These are phyloP conservation scores for Lithobates pipiens DNA, from an alignment of 2,797 vertebrate species.

Conservation along the genomic window DNA sequence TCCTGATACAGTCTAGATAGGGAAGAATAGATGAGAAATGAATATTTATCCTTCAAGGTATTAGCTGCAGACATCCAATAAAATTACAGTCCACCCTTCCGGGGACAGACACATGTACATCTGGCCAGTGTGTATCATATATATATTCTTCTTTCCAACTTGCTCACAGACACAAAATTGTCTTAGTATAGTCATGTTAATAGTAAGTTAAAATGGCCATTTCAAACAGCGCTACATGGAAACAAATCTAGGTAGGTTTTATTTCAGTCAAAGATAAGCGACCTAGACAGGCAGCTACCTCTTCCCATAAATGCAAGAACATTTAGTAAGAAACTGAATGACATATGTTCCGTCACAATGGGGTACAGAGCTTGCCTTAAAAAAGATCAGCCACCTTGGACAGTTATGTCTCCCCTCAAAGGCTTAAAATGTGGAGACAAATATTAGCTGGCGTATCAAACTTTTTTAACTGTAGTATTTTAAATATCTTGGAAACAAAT, in stretches of 20 bases:
- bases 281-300: conserved; percentile 74
- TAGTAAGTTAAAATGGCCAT: conserved; percentile 80
- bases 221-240: conserved; percentile 92
- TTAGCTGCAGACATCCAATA: conserved; percentile 99
- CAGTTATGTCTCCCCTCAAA: conserved; percentile 74
- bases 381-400: conserved; percentile 73
- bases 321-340: conserved; percentile 68
- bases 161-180: conserved; percentile 75
- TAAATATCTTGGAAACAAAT: no score
- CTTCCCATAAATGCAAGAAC: conserved; percentile 82
- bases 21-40: conserved; percentile 99
- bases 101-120: conserved; percentile 92
- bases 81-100: conserved; percentile 93
- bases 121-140: conserved; percentile 77
- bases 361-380: conserved; percentile 74
- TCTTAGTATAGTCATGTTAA: conserved; percentile 68
- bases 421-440: conserved; percentile 58
- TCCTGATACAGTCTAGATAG: conserved; percentile 99
- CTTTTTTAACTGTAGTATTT: no score
- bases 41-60: conserved; percentile 99
- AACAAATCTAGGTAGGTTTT: conserved; percentile 76
- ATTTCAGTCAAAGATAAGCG: conserved; percentile 77
- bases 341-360: conserved; percentile 83
- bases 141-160: conserved; percentile 71
- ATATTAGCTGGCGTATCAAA: no score